phyloP scores from a whole-genome alignment of 2,797 vertebrate genomes.

The Pelodytes ibericus region DNA sequence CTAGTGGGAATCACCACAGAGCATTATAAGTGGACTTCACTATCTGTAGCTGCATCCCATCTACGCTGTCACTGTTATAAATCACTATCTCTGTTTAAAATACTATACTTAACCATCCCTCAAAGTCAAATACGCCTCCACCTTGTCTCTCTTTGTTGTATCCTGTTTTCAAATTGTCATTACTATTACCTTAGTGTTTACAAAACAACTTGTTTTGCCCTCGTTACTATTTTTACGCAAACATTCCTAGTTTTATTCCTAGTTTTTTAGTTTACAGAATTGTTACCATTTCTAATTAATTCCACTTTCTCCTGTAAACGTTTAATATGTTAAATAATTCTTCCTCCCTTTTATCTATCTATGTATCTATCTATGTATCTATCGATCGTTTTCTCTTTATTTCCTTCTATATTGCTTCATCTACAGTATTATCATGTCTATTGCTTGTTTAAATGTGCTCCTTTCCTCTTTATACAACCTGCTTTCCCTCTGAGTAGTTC shows the following conservation, averaged over 20 bases:
- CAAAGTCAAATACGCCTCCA: no score
- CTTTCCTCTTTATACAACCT: not conserved
- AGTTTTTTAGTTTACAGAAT: no score
- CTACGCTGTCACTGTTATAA: not conserved
- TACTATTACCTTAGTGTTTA: not conserved
- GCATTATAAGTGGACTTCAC: not conserved
- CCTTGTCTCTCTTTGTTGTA: not conserved
- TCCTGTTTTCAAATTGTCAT: no score
- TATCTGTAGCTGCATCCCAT: not conserved
- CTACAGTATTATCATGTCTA: not conserved
- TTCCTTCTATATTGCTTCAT: not conserved
- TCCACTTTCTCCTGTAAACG: no score
- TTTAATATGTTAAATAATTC: no score
- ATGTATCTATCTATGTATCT: not conserved
- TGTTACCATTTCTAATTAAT: no score
- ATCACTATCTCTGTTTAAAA: not conserved
- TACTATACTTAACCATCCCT: no score
- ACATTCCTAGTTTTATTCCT: no score
- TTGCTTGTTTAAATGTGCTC: not conserved
- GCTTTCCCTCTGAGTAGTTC: not conserved
- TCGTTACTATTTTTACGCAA: not conserved
- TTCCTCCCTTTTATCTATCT: not conserved
- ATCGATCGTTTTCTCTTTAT: not conserved
- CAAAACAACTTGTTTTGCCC: not conserved
- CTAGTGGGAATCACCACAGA: not conserved